A percentile compares a stretch with the other conserved stretches of the same genome.
Evolutionary conservation across 1,140 invertebrate species (phyloP).

Genomic region (Pseudomyrmex sp.): DNA sequence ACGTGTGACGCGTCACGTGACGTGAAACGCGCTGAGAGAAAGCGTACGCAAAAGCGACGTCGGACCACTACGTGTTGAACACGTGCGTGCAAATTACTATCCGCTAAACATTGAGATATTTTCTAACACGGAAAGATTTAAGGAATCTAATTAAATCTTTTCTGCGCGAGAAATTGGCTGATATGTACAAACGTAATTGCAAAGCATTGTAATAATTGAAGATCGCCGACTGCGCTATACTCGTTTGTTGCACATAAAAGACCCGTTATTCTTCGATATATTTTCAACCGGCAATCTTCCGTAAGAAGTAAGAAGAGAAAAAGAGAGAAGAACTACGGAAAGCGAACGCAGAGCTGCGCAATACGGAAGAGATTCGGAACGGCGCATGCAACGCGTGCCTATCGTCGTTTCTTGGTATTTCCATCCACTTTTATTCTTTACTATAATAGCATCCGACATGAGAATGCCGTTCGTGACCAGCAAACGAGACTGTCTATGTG

Average conservation of each 20-base stretch:
- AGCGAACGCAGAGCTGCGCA: conserved; percentile 23
- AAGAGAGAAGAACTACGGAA: background rate
- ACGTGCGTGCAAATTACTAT: background rate
- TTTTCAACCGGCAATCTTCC: background rate
- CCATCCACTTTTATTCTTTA: conserved; percentile 63
- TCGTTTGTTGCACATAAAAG: background rate
- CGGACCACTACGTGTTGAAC: conserved; percentile 26
- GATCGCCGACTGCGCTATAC: conserved; percentile 9
- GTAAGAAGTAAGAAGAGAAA: background rate
- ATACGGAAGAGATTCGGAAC: background rate
- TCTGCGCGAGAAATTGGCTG: conserved; percentile 11
- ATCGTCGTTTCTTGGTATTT: conserved; percentile 62
- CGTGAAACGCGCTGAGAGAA: conserved; percentile 60
- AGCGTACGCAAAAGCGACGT: conserved; percentile 35
- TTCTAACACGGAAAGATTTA: background rate
- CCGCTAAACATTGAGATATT: too few relatives aligned
- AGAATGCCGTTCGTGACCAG: conserved; percentile 58
- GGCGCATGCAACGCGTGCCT: conserved; percentile 57
- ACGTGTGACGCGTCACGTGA: conserved; percentile 67
- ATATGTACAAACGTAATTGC: conserved; percentile 35
- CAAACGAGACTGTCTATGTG: conserved; percentile 52
- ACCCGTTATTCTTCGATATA: conserved; percentile 41
- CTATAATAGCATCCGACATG: conserved; percentile 61
- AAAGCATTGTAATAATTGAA: conserved; percentile 41
- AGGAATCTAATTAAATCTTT: conserved; percentile 5